Conservation (phyloP, 2,888 invertebrate genomes). For the Craniophora ligustri region DNA sequence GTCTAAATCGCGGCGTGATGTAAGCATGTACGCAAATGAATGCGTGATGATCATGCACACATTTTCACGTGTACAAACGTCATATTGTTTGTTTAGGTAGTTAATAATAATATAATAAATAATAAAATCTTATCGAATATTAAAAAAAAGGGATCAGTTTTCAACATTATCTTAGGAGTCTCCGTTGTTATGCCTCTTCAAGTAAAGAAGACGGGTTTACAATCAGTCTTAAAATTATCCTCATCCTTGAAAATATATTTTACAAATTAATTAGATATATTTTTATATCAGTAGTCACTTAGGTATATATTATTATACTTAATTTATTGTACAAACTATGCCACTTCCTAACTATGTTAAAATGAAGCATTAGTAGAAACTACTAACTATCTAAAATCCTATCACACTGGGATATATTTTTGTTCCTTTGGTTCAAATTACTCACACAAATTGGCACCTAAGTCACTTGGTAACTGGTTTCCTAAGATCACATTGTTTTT, state of each 20-base stretch:
- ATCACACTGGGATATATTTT: constrained; percentile 53
- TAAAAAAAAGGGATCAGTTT: too few relatives aligned
- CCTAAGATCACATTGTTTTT: constrained; percentile 10
- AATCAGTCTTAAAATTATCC: constrained; percentile 60
- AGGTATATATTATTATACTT: not conserved
- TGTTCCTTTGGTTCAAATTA: constrained; percentile 44
- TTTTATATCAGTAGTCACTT: not conserved
- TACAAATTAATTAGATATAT: not conserved
- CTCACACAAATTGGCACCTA: constrained; percentile 2
- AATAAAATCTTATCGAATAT: too few relatives aligned
- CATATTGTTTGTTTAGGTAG: too few relatives aligned
- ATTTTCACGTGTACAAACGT: too few relatives aligned
- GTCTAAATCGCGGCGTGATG: too few relatives aligned
- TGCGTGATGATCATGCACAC: too few relatives aligned
- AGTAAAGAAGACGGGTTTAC: constrained; percentile 28
- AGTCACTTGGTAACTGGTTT: constrained; percentile 11
- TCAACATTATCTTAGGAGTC: too few relatives aligned
- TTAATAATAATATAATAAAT: too few relatives aligned
- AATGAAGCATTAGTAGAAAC: constrained; percentile 5
- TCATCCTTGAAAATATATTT: constrained; percentile 32
- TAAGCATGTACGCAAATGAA: too few relatives aligned
- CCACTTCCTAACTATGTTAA: constrained; percentile 7
- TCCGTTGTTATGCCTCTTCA: too few relatives aligned
- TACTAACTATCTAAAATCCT: constrained; percentile 27
- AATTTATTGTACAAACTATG: constrained; percentile 7